Conservation (phyloP, 2,113 vertebrate species). For the Cyrtonyx montezumae region DNA sequence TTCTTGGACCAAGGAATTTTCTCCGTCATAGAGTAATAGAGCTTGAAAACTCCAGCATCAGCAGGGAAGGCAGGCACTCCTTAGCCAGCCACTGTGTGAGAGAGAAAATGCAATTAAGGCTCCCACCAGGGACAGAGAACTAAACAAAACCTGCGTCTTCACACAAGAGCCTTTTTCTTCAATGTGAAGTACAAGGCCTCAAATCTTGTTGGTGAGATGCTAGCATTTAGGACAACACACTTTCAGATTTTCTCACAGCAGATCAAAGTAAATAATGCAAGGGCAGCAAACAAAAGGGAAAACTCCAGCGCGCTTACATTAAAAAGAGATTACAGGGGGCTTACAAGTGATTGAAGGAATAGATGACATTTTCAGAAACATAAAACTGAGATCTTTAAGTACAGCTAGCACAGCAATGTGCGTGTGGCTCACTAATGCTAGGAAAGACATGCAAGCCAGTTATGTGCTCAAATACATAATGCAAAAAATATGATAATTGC, state of each 20-base stretch:
- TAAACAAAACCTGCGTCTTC: conserved; percentile 85
- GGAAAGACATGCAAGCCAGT: conserved; percentile 54
- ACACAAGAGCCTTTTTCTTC: conserved; percentile 85
- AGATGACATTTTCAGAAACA: conserved; percentile 80
- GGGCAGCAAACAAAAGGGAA: conserved; percentile 83
- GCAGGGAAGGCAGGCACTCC: conserved; percentile 84
- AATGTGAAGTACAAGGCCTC: conserved; percentile 80
- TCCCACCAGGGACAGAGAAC: conserved; percentile 86
- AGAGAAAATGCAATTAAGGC: conserved; percentile 89
- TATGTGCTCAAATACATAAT: conserved; percentile 16
- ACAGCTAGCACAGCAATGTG: conserved; percentile 64
- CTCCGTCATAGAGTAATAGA: conserved; percentile 83
- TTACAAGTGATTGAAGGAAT: conserved; percentile 82
- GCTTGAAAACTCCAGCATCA: conserved; percentile 85
- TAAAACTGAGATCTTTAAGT: conserved; percentile 77
- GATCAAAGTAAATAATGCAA: conserved; percentile 87
- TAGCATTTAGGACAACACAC: conserved; percentile 87
- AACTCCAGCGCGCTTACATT: conserved; percentile 80
- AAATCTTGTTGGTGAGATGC: conserved; percentile 84
- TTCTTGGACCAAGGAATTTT: conserved; percentile 81
- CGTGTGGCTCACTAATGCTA: conserved; percentile 24
- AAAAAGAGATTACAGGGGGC: conserved; percentile 83
- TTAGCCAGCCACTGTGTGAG: conserved; percentile 86
- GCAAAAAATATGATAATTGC: conserved; percentile 17
- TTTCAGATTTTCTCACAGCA: conserved; percentile 86